These are phyloP conservation scores for Melanostoma scalare DNA, from an alignment of 2,888 invertebrate genomes.

Conservation along the genomic window DNA sequence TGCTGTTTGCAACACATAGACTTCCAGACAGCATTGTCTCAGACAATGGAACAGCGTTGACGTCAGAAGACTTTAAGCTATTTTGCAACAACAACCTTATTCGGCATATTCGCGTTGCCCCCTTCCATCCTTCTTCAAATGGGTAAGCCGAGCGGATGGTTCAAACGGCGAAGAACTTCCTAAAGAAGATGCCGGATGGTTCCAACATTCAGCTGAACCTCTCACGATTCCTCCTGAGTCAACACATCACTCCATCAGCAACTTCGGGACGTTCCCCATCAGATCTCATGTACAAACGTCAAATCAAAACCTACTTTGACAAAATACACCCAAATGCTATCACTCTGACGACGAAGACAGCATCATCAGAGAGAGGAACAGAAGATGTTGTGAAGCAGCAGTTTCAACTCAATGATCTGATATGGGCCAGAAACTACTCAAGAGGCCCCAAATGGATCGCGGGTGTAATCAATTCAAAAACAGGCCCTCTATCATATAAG, in stretches of 20 bases:
- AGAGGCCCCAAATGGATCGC: conserved; percentile 5
- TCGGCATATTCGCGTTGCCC: conserved; percentile 41
- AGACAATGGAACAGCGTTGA: conserved; percentile 58
- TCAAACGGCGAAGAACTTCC: conserved; percentile 13
- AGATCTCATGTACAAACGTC: no score
- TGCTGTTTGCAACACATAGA: conserved; percentile 47
- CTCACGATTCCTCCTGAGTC: conserved; percentile 24
- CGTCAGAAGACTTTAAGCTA: conserved; percentile 45
- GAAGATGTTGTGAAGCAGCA: not conserved
- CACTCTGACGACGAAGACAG: no score
- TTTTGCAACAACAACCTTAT: conserved; percentile 37
- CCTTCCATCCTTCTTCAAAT: conserved; percentile 37
- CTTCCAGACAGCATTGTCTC: conserved; percentile 48
- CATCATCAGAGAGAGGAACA: no score
- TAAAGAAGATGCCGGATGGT: conserved; percentile 24
- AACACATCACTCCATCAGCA: conserved; percentile 17
- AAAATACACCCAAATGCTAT: no score
- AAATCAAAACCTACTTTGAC: no score
- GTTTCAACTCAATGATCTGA: not conserved
- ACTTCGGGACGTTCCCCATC: no score
- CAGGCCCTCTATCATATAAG: not conserved
- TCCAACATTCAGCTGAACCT: conserved; percentile 19
- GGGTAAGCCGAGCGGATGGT: not conserved
- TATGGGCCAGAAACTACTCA: not conserved
- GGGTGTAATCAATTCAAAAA: not conserved